Evolutionary conservation across 2,797 vertebrate genomes (phyloP).

Genomic region (Neostethus bicornis): DNA sequence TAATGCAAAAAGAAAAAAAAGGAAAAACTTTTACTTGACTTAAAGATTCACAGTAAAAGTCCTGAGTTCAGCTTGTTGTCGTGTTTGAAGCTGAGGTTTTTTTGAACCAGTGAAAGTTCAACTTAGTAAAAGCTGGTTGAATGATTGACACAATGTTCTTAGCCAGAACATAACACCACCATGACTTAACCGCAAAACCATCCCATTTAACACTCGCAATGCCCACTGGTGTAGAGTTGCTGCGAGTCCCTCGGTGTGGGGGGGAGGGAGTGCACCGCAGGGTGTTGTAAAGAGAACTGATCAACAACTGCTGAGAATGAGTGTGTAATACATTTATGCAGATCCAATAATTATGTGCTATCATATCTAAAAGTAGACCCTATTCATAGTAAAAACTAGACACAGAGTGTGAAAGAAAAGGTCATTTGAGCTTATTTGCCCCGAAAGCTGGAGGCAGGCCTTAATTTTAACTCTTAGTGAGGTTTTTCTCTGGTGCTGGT

Average conservation of each 20-base stretch:
- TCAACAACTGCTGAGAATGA: conserved; percentile 2
- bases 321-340: background rate
- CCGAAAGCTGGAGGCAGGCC: conserved; percentile 16
- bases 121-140: conserved; percentile 43
- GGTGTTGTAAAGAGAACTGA: background rate
- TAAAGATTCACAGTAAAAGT: conserved; percentile 22
- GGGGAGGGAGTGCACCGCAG: conserved; percentile 11
- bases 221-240: conserved; percentile 55
- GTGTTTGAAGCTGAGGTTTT: conserved; percentile 35
- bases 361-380: too few species aligned
- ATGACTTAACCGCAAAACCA: conserved; percentile 68
- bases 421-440: conserved; percentile 17
- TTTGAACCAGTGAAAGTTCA: conserved; percentile 39
- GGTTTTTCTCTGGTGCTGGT: conserved; percentile 33
- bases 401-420: background rate
- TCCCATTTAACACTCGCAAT: conserved; percentile 55
- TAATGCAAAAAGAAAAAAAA: too few species aligned
- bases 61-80: conserved; percentile 31
- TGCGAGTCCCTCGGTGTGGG: conserved; percentile 16
- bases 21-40: conserved; percentile 37
- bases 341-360: too few species aligned
- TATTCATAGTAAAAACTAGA: too few species aligned
- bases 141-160: conserved; percentile 58
- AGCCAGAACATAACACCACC: conserved; percentile 59
- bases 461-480: conserved; percentile 19